phyloP scores from a whole-genome alignment of 1,140 invertebrate species.

The Plutomurus gul region DNA sequence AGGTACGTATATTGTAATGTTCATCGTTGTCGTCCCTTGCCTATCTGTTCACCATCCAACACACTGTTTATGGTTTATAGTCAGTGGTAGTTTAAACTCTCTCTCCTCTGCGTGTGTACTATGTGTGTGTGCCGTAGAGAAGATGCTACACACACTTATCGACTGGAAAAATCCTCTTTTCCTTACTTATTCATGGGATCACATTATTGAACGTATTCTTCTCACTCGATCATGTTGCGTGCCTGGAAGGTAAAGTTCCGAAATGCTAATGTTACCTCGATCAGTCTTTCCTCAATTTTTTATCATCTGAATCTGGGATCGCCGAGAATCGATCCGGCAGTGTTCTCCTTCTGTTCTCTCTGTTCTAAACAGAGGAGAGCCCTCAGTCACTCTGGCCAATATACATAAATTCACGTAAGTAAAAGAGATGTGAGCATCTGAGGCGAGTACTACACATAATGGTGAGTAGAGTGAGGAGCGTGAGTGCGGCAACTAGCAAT shows the following conservation, averaged over 20 bases:
- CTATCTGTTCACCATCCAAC: background rate
- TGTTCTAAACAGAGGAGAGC: too few species aligned
- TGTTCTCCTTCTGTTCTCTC: too few species aligned
- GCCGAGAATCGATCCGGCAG: conserved; percentile 7
- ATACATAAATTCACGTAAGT: too few species aligned
- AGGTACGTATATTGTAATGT: background rate
- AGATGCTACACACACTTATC: background rate
- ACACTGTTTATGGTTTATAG: background rate
- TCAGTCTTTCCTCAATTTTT: conserved; percentile 32
- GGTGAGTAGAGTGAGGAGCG: too few species aligned
- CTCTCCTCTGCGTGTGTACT: too few species aligned
- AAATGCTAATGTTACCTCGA: conserved; percentile 32
- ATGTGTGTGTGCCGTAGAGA: too few species aligned
- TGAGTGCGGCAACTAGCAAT: too few species aligned
- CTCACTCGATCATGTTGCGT: conserved; percentile 35
- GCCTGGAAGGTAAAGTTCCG: conserved; percentile 16
- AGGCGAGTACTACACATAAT: too few species aligned
- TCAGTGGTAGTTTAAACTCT: background rate
- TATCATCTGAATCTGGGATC: conserved; percentile 23
- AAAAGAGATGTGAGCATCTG: too few species aligned
- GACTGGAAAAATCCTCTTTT: background rate
- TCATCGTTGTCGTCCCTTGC: background rate
- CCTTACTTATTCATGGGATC: conserved; percentile 36
- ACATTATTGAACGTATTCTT: conserved; percentile 36
- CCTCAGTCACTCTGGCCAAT: too few species aligned